Percentiles rank a stretch among this genome's conserved stretches.
Evolutionary conservation across 2,888 invertebrate genomes (phyloP).

Genomic region (Plemyria rubiginata): DNA sequence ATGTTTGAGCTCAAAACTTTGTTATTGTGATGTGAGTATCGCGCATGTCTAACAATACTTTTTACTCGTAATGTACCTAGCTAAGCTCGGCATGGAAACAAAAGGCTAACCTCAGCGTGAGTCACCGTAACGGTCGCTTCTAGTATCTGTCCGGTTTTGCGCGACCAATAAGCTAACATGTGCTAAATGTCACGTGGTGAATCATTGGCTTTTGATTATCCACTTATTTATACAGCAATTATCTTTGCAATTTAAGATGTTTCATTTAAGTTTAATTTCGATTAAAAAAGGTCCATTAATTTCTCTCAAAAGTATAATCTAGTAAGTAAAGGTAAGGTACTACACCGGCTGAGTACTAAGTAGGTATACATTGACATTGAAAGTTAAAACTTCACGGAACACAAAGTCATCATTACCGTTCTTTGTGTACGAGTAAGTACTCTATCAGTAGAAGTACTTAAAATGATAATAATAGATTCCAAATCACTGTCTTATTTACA

Average conservation of each 20-base stretch:
- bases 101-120: conserved; percentile 42
- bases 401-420: neutral
- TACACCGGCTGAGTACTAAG: neutral
- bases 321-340: neutral
- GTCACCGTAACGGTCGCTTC: conserved; percentile 53
- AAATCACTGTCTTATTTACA: too few relatives aligned
- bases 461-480: neutral
- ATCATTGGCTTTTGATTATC: conserved; percentile 43
- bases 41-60: conserved; percentile 8
- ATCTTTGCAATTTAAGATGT: neutral
- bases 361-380: neutral
- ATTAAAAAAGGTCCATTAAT: too few relatives aligned
- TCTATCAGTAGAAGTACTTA: neutral
- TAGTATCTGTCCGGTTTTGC: conserved; percentile 48
- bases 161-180: conserved; percentile 42
- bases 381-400: neutral
- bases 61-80: conserved; percentile 14
- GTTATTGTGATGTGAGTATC: neutral
- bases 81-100: conserved; percentile 32
- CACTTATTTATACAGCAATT: conserved; percentile 1
- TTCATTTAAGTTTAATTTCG: neutral
- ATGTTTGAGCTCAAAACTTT: neutral
- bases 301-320: neutral
- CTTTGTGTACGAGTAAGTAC: neutral
- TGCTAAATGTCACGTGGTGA: conserved; percentile 44